Conservation (phyloP, 2,113 vertebrate genomes). For the Euleptes europaea region DNA sequence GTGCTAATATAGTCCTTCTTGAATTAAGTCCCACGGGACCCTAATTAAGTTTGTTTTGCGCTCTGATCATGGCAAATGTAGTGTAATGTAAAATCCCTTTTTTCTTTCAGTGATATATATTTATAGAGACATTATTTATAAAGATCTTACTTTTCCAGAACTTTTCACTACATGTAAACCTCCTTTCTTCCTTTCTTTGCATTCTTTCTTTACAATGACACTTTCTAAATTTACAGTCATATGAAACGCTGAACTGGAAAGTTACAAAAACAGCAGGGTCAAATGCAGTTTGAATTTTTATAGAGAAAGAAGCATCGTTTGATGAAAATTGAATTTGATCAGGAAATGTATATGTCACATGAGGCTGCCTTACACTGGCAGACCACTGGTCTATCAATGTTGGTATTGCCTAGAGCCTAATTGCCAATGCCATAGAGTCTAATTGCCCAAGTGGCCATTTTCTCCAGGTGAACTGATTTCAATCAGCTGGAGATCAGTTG, state of each 20-base stretch:
- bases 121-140: neutral
- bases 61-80: neutral
- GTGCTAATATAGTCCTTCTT: neutral
- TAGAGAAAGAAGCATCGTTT: neutral
- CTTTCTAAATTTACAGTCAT: neutral
- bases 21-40: conserved; percentile 16
- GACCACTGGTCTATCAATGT: too few species aligned
- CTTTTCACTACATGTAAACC: conserved; percentile 5
- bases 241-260: neutral
- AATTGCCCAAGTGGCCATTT: too few species aligned
- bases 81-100: neutral
- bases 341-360: neutral
- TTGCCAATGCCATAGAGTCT: too few species aligned
- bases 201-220: neutral
- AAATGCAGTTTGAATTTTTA: conserved; percentile 13
- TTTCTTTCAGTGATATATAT: neutral
- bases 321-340: conserved; percentile 6
- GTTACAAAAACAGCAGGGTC: neutral
- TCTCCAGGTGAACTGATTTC: too few species aligned
- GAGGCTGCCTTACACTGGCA: too few species aligned
- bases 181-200: conserved; percentile 14
- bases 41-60: neutral
- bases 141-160: neutral
- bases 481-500: too few species aligned
- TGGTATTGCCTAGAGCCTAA: too few species aligned